phyloP scores from a whole-genome alignment of 2,888 invertebrate species.

The Cremastobaeus sp. region DNA sequence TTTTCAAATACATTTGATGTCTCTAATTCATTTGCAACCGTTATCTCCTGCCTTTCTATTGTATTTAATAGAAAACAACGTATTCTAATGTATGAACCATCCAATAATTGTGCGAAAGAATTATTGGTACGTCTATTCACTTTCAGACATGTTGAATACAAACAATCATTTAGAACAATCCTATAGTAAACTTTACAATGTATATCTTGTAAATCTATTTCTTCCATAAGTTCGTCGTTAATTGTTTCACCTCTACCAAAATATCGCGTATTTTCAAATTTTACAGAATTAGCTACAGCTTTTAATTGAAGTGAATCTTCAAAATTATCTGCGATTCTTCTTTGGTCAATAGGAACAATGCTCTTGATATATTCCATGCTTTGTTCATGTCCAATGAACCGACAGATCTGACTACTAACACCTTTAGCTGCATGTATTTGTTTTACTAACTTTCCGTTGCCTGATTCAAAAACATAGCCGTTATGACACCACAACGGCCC shows the following conservation, averaged over 20 bases:
- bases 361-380: not conserved
- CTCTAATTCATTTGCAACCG: not conserved
- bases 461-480: conserved; percentile 1
- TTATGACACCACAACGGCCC: not conserved
- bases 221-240: not conserved
- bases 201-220: not conserved
- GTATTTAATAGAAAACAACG: not conserved
- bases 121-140: not conserved
- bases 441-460: not conserved
- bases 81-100: not conserved
- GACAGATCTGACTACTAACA: not conserved
- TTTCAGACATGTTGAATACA: conserved; percentile 7
- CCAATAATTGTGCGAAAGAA: not conserved
- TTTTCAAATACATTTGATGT: not conserved
- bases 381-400: not conserved
- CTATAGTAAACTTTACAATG: not conserved
- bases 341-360: not conserved
- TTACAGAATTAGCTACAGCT: not conserved
- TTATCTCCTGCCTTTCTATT: not conserved
- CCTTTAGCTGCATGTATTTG: conserved; percentile 2
- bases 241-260: not conserved
- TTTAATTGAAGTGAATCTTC: not conserved
- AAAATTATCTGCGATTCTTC: not conserved
- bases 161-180: not conserved
- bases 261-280: not conserved